Evolutionary conservation across 2,888 invertebrate species (phyloP), one percentile per base, ranked within the genome.

Genomic region (Athalia circularis): DNA sequence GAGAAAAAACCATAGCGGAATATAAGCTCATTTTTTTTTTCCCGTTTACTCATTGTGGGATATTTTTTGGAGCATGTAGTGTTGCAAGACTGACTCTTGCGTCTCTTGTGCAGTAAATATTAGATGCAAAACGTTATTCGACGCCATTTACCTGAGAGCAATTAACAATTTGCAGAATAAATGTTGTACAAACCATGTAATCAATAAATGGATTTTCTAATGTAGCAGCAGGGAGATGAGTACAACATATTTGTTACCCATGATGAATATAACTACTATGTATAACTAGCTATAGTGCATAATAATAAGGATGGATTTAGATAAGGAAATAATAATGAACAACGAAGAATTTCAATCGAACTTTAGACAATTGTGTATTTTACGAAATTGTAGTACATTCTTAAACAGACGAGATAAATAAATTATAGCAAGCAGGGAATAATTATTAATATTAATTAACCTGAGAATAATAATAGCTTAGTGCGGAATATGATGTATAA

Each of bases 1-100:
- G 86, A 80, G 77, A 90, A 88, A 80, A 88, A 89, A 80, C 88
- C 85, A 79, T 88, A 90, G 78, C 85, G 85, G 74, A 84, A 79
- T 77, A 88, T 77, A 70, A 87, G 74, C 47, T 84, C 79, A 6
- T 67, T 57, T 8, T 78, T 65, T 79, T 81, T 79, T 81, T 75
- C 62, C 3, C 50, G 50, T 8, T 81, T 80, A 50, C 80, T 80
- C 65, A 72, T 62, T 67, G 57, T 48, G 48, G 13, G 50, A 67
- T 67, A 11, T n/a, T 15, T 64, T 76, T 15, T 78, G 72, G 76
- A 13, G 65, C 62, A 8, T 15, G 11, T 29, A 43, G 52, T 61
- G 11, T 48, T 13, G 4, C 13, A 47, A 80, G 64, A 77, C 81
- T 77, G 45, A 79, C 70, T 67, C 78, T 59, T 50, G 65, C 77